Conservation (phyloP, 2,113 vertebrate genomes). For the Bambusicola thoracicus region DNA sequence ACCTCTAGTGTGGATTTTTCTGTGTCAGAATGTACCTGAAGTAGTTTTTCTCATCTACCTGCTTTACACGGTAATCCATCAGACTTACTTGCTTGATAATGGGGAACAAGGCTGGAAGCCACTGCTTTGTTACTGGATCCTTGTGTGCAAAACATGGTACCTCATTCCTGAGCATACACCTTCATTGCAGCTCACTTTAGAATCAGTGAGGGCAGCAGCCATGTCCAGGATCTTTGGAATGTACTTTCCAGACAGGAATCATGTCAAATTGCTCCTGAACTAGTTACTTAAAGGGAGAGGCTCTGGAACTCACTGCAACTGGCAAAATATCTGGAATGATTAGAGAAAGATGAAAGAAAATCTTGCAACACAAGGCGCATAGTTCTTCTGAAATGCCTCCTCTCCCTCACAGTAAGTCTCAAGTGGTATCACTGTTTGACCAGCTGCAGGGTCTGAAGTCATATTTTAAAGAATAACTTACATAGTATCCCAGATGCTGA, state of each 20-base stretch:
- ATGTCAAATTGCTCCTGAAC: not conserved
- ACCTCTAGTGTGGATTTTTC: conserved; percentile 80
- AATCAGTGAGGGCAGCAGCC: not conserved
- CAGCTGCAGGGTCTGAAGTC: not conserved
- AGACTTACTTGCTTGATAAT: not conserved
- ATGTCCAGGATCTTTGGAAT: not conserved
- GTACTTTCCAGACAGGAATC: not conserved
- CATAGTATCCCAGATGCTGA: not conserved
- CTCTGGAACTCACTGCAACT: not conserved
- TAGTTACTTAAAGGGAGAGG: not conserved
- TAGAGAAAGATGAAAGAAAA: not conserved
- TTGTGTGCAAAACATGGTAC: not conserved
- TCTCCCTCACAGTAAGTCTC: not conserved
- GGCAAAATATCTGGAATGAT: not conserved
- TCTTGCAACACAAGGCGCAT: not conserved
- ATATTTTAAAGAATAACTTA: not conserved
- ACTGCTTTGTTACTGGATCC: not conserved
- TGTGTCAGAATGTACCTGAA: conserved; percentile 80
- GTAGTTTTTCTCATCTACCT: conserved; percentile 83
- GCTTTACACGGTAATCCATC: conserved; percentile 77
- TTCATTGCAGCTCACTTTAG: not conserved
- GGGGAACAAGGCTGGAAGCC: not conserved
- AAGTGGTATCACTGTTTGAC: not conserved
- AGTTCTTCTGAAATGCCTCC: not conserved
- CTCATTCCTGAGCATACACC: not conserved